Evolutionary conservation across 1,140 invertebrate genomes (phyloP).

Genomic region (Neuroterus valhalla): DNA sequence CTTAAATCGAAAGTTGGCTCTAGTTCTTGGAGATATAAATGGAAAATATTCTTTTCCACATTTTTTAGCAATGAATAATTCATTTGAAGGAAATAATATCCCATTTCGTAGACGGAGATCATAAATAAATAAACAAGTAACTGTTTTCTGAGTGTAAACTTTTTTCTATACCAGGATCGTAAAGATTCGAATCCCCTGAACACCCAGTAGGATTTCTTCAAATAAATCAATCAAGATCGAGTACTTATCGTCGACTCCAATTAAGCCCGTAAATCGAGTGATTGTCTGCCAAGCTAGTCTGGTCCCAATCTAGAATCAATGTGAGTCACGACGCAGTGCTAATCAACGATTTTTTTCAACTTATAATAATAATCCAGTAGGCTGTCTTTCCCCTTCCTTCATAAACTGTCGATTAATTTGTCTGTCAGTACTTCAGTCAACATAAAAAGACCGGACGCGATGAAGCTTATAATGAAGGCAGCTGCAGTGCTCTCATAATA

Average conservation of each 20-base stretch:
- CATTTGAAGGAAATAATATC: background rate
- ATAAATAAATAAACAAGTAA: background rate
- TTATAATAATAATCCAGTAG: background rate
- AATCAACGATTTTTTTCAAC: slow-evolving; percentile 22
- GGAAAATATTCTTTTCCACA: background rate
- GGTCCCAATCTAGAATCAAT: slow-evolving; percentile 25
- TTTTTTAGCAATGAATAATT: background rate
- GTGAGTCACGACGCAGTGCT: slow-evolving; percentile 1
- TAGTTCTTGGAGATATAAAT: background rate
- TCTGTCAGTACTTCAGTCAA: background rate
- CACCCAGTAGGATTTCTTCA: slow-evolving; percentile 13
- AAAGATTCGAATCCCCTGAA: slow-evolving; percentile 19
- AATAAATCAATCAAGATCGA: slow-evolving; percentile 27
- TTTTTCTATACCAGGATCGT: background rate
- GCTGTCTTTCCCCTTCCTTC: background rate
- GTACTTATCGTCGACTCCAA: slow-evolving; percentile 20
- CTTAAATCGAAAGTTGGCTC: too few relatives aligned
- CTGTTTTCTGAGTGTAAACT: background rate
- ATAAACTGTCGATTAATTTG: slow-evolving; percentile 23
- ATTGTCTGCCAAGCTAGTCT: slow-evolving; percentile 25
- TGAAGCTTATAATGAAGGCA: background rate
- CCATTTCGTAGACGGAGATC: background rate
- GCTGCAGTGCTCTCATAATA: background rate
- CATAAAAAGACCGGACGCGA: background rate
- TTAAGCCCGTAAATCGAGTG: slow-evolving; percentile 25